These are phyloP conservation scores for Panagrolaimus sp. DNA, from an alignment of 1,140 invertebrate species.

Conservation along the genomic window DNA sequence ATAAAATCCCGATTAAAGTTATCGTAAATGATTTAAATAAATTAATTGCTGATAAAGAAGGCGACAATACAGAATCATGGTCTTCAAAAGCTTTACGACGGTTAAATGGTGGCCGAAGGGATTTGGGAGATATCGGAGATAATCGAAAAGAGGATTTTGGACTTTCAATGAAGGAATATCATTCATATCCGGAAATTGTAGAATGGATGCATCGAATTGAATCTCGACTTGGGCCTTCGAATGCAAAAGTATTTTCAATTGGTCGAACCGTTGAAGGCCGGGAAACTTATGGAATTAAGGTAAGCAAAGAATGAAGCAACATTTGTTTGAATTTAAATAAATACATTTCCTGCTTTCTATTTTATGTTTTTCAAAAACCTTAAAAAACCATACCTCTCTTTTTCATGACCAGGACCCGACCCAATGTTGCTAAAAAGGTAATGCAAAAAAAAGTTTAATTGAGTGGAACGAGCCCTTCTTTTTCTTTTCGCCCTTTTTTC, in stretches of 20 bases:
- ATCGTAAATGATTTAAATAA: constrained; percentile 5
- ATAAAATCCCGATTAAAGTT: neutral
- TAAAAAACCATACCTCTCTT: neutral
- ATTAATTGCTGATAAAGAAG: neutral
- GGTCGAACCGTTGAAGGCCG: constrained; percentile 38
- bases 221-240: constrained; percentile 15
- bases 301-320: neutral
- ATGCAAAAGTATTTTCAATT: constrained; percentile 31
- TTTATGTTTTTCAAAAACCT: neutral
- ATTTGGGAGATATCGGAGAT: neutral
- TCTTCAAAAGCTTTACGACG: neutral
- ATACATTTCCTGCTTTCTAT: neutral
- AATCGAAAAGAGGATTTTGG: constrained; percentile 10
- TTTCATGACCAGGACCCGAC: too few relatives aligned
- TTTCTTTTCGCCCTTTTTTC: too few relatives aligned
- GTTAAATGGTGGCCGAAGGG: neutral
- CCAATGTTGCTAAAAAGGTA: too few relatives aligned
- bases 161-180: constrained; percentile 44
- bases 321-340: too few relatives aligned
- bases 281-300: constrained; percentile 46
- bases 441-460: neutral
- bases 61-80: neutral
- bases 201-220: constrained; percentile 39
- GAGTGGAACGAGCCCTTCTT: neutral
- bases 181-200: constrained; percentile 35